These are phyloP conservation scores for Galerucella calmariensis DNA, from an alignment of 2,888 invertebrate species.

Conservation along the genomic window DNA sequence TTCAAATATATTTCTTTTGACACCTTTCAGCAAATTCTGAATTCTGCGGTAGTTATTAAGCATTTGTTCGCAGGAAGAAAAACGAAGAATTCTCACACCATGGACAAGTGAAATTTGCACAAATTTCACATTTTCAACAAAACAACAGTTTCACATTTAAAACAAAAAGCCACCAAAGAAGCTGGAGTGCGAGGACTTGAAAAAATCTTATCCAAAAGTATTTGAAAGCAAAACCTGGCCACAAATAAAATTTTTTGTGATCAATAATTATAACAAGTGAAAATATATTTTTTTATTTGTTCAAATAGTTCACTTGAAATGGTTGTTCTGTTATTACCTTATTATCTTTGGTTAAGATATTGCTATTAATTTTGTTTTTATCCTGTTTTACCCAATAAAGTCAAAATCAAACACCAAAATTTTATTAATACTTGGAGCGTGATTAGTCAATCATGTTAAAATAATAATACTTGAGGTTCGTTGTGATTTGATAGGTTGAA, in stretches of 20 bases:
- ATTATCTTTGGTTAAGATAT: neutral
- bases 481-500: neutral
- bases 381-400: neutral
- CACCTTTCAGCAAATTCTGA: neutral
- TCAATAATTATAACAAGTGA: conserved; percentile 13
- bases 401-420: neutral
- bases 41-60: neutral
- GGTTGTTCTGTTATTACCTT: neutral
- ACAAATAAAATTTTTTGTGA: conserved; percentile 23
- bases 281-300: neutral
- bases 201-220: conserved; percentile 9
- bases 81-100: neutral
- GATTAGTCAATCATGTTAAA: neutral
- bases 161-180: conserved; percentile 24
- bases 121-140: conserved; percentile 14
- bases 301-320: neutral
- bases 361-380: too few relatives aligned
- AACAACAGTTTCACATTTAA: conserved; percentile 13
- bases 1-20: neutral
- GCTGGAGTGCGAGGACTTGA: conserved; percentile 16
- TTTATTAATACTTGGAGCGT: neutral
- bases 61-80: neutral
- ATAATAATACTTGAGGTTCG: neutral
- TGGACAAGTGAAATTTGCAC: conserved; percentile 15
- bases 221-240: conserved; percentile 27